Evolutionary conservation across 2,113 vertebrate species (phyloP), one percentile per base, ranked within the genome.

Genomic region (Cebidichthys violaceus): DNA sequence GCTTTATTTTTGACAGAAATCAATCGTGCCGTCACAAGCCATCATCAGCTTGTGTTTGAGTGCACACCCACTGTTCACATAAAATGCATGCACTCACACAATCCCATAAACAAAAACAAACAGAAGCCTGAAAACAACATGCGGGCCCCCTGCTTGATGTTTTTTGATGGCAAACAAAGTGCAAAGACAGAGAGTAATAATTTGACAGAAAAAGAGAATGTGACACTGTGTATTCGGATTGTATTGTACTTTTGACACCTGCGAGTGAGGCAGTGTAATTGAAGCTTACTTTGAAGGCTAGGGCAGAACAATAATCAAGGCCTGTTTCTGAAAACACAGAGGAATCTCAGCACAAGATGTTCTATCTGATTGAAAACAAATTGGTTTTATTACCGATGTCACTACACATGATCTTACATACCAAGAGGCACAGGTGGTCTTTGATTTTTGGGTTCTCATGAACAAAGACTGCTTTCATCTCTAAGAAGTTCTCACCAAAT

Each of bases 301-400:
- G 82, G 81, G 73, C 74, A 90, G 79, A 93, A 87, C 77, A 90
- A 93, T 92, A 94, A 92, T 92, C 92, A 93, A 91, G 90, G 87
- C 82, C 77, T 89, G 81, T 71, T 80, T 91, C 85, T 85, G 70
- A 88, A 86, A 86, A 91, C 82, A 90, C 89, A 82, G 67, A 82
- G 57, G 83, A 92, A 90, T 85, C 75, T 79, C 60, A 6, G 80
- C 84, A 85, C 70, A 83, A 83, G 81, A 85, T 87, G 88, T 92
- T 93, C 69, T 91, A 60, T 88, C 78, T 89, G 86, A 95, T 88
- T 85, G 88, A 91, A 93, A 93, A 93, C 90, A 94, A 94, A 94
- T 92, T 91, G 92, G 86, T 84, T 90, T 93, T 89, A 91, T 93
- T 87, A 86, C 50, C 70, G 70, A 43, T 87, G 90, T 83, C 88